phyloP scores from a whole-genome alignment of 1,140 invertebrate genomes.

The Bombus sylvicola region DNA sequence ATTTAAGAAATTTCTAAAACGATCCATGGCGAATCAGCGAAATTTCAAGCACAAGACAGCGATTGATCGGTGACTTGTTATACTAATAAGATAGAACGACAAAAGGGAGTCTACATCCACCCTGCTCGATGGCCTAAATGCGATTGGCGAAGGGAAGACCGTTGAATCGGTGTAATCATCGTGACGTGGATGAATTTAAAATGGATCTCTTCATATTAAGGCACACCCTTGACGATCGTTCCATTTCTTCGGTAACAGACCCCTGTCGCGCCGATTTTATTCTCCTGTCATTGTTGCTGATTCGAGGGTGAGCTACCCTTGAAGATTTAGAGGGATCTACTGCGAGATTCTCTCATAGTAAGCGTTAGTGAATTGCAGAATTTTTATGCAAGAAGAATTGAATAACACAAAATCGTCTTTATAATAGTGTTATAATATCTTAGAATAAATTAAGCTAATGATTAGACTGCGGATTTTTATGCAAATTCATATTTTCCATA shows the following conservation, averaged over 20 bases:
- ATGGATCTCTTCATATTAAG: slow-evolving; percentile 33
- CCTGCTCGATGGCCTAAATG: slow-evolving; percentile 4
- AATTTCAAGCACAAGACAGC: slow-evolving; percentile 6
- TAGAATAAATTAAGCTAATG: too few relatives aligned
- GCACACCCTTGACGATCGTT: background rate
- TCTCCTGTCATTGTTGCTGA: background rate
- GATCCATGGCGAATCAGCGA: slow-evolving; percentile 39
- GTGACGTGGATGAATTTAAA: slow-evolving; percentile 53
- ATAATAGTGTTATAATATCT: too few relatives aligned
- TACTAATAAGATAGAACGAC: slow-evolving; percentile 52
- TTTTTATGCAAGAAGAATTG: background rate
- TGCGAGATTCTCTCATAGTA: background rate
- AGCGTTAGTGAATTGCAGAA: background rate
- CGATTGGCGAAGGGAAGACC: slow-evolving; percentile 26
- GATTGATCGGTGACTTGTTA: slow-evolving; percentile 48
- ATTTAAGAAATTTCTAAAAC: background rate
- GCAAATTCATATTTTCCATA: too few relatives aligned
- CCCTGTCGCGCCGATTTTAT: background rate
- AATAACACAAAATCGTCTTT: background rate
- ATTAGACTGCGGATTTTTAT: too few relatives aligned
- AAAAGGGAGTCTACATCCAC: background rate
- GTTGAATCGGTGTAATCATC: slow-evolving; percentile 47
- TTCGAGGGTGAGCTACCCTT: background rate
- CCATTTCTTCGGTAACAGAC: background rate
- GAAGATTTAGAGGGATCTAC: background rate